Conservation (phyloP, 2,113 vertebrate species). For the Melanocharis versteri region DNA sequence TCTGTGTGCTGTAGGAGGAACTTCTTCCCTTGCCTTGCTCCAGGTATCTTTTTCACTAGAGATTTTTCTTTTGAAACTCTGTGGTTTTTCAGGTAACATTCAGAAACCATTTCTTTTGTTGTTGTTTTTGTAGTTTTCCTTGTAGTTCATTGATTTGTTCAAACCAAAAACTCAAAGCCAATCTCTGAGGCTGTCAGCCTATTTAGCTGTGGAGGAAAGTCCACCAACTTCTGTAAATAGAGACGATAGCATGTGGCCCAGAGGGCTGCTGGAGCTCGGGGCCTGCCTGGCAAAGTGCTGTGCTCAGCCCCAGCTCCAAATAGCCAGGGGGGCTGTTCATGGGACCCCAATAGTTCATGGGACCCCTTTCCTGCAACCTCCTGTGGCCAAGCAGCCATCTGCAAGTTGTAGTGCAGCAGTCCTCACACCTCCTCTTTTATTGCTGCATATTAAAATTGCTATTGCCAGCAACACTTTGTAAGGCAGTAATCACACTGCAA, state of each 20-base stretch:
- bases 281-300: neutral
- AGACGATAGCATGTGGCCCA: neutral
- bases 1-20: neutral
- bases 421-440: neutral
- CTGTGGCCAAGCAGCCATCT: neutral
- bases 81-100: neutral
- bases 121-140: slow-evolving; percentile 33
- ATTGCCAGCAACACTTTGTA: neutral
- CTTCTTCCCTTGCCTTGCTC: neutral
- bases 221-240: slow-evolving; percentile 25
- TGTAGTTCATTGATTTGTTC: slow-evolving; percentile 27
- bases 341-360: accelerated
- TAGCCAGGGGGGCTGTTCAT: accelerated
- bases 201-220: slow-evolving; percentile 32
- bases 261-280: accelerated
- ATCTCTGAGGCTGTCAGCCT: neutral
- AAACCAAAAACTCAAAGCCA: slow-evolving; percentile 38
- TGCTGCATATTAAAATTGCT: neutral
- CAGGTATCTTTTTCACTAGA: neutral
- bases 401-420: neutral
- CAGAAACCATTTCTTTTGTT: slow-evolving; percentile 5
- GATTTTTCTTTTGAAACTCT: neutral
- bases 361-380: neutral
- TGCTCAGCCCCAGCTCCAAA: neutral
- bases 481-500: neutral